Conservation (phyloP, 2,797 vertebrate species). For the Sebastes diploproa region DNA sequence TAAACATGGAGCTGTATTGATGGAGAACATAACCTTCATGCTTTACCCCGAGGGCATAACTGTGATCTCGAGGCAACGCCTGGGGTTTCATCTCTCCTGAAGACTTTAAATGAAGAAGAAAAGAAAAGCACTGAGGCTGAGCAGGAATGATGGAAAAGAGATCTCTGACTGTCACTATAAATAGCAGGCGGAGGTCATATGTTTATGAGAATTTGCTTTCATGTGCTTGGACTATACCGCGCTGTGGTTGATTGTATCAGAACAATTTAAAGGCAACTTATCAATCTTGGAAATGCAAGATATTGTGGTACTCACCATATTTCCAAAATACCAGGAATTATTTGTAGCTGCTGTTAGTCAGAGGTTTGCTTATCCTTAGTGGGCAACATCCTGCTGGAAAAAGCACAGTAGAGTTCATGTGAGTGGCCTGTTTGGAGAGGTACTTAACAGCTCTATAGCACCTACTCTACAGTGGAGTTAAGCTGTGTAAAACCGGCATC, state of each 20-base stretch:
- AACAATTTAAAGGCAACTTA: background rate
- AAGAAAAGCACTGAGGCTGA: background rate
- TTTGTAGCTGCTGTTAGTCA: constrained; percentile 12
- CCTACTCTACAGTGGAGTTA: constrained; percentile 36
- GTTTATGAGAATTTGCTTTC: constrained; percentile 2
- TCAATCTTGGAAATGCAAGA: background rate
- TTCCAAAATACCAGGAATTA: background rate
- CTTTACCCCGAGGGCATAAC: constrained; percentile 31
- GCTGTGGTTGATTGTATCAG: background rate
- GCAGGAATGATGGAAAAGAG: background rate
- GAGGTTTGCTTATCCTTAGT: constrained; percentile 17
- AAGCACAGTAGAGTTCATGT: constrained; percentile 29
- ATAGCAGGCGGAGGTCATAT: constrained; percentile 6
- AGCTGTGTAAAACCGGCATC: constrained; percentile 38
- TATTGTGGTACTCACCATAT: background rate
- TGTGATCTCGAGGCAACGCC: constrained; percentile 32
- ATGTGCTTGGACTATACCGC: background rate
- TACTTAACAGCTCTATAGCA: constrained; percentile 39
- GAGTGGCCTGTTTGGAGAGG: constrained; percentile 46
- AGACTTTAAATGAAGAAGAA: constrained; percentile 33
- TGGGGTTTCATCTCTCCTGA: constrained; percentile 22
- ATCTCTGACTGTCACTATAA: constrained; percentile 3
- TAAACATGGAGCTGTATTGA: constrained; percentile 36
- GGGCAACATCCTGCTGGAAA: constrained; percentile 25
- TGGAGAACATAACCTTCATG: constrained; percentile 41